Percentiles rank a stretch among this genome's conserved stretches.
These are phyloP conservation scores for Lagorchestes hirsutus DNA, from an alignment of 2,797 vertebrate species.

Conservation along the genomic window DNA sequence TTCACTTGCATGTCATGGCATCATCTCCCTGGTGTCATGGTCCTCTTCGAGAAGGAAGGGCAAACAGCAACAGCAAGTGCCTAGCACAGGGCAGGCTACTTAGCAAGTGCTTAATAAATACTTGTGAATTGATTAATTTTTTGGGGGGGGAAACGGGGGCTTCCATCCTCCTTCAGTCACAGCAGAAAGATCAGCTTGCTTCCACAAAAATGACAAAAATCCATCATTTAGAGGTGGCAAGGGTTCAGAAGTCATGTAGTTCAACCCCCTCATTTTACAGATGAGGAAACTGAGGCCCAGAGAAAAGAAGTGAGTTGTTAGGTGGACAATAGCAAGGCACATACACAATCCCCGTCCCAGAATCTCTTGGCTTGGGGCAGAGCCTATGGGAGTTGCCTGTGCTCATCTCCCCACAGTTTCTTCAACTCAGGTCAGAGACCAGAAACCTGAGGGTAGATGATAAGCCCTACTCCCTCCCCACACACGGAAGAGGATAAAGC, in stretches of 20 bases:
- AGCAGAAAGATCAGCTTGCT: not conserved
- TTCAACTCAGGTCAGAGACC: not conserved
- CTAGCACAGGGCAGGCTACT: fast-evolving
- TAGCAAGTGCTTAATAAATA: not conserved
- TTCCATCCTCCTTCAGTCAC: not conserved
- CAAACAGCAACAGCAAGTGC: too few species aligned
- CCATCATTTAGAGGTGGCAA: not conserved
- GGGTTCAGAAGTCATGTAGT: not conserved
- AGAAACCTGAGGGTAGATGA: not conserved
- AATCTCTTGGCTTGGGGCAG: not conserved
- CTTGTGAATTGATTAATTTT: not conserved
- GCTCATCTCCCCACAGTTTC: not conserved
- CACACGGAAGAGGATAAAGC: not conserved
- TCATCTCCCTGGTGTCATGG: too few species aligned
- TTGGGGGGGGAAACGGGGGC: fast-evolving
- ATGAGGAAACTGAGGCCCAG: not conserved
- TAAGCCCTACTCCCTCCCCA: not conserved
- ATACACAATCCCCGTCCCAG: too few species aligned
- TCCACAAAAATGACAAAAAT: not conserved
- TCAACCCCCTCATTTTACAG: not conserved
- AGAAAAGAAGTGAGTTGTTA: not conserved
- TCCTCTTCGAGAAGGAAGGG: too few species aligned
- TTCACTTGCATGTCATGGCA: too few species aligned
- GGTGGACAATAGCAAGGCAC: not conserved
- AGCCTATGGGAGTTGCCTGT: not conserved